Evolutionary conservation across 2,113 vertebrate genomes (phyloP).

Genomic region (Pithys albifrons): DNA sequence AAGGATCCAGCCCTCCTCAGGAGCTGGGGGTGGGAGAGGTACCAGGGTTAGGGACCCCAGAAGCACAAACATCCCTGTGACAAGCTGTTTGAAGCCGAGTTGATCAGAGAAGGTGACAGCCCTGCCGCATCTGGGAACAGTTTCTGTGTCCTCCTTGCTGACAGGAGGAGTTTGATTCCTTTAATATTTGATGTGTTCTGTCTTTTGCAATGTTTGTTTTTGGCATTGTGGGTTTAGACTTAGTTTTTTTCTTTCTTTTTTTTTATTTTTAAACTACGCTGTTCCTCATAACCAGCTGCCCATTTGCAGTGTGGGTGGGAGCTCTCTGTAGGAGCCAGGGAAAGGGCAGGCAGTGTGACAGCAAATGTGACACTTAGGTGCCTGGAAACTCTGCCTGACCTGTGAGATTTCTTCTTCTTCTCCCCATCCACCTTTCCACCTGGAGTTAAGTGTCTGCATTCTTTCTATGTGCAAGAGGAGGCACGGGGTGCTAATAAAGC

Average conservation of each 20-base stretch:
- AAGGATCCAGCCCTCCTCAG: neutral
- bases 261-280: fast-evolving
- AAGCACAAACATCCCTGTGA: neutral
- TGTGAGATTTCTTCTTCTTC: neutral
- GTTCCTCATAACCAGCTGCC: neutral
- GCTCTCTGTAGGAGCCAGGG: neutral
- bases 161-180: constrained; percentile 40
- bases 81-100: constrained; percentile 20
- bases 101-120: constrained; percentile 37
- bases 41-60: neutral
- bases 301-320: neutral
- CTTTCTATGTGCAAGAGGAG: neutral
- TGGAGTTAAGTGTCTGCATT: neutral
- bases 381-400: neutral
- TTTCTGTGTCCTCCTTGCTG: constrained; percentile 18
- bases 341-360: neutral
- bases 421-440: neutral
- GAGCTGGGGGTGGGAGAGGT: neutral
- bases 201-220: constrained; percentile 42
- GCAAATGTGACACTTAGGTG: neutral
- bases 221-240: neutral
- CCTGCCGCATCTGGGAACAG: neutral
- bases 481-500: neutral
- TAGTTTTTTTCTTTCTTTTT: neutral
- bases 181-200: constrained; percentile 59